Evolutionary conservation across 2,113 vertebrate genomes (phyloP), one percentile per base, ranked within the genome.

Genomic region (Isichthys henryi): DNA sequence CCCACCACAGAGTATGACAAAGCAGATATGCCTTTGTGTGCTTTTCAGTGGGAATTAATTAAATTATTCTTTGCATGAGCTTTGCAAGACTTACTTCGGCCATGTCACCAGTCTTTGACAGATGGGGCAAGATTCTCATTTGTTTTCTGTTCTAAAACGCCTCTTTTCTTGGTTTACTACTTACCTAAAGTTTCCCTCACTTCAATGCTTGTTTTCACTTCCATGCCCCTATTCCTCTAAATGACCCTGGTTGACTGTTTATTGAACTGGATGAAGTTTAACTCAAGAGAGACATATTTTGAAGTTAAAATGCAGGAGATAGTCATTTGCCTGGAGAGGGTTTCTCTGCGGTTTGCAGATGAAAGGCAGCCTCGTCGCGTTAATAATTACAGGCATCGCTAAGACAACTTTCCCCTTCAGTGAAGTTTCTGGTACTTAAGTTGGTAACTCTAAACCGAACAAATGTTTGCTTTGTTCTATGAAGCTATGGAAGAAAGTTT

Each of bases 391-490:
- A 77, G 23, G 74, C 49, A 89, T 83, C 49, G 31, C 74, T 45
- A 49, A 21, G 77, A 56, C 27, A 74, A 31, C 27, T 21, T 21
- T n/a, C 35, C 48, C 46, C 48, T 53, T 35, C 15, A 43, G 88
- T 83, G 48, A 35, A 15, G 77, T 43, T 35, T 13, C 43, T 49
- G 39, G 39, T 80, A 88, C n/a, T 53, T 82, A 35, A 89, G 86
- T 77, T 21, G 62, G 88, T 80, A 58, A 88, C 66, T 82, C 62
- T 58, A 91, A 88, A 89, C 89, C 50, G 88, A 43, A 86, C n/a
- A 84, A 90, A 80, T 39, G 66, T 88, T 87, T 90, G 90, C 43
- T 87, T 45, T 56, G 70, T 89, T 90, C 88, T 66, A 74, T 83
- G 53, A 82, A 50, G 46, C 87, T 58, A 88, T 89, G 85, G 58